A percentile compares a stretch with the other conserved stretches of the same genome.
These are phyloP conservation scores for Charanyca ferruginea DNA, from an alignment of 2,888 invertebrate species.

Conservation along the genomic window DNA sequence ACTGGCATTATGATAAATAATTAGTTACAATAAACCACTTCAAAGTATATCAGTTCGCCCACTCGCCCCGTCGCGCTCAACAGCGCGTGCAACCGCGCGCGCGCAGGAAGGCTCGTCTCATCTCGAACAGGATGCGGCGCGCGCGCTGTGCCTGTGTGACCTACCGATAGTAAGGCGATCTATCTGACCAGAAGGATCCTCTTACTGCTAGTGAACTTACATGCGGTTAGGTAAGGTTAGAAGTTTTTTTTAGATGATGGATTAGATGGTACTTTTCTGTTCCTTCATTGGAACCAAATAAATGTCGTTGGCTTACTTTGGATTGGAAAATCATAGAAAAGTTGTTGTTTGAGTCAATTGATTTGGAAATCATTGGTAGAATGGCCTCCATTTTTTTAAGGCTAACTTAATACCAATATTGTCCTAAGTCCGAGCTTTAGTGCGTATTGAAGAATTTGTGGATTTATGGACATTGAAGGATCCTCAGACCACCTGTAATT, in stretches of 20 bases:
- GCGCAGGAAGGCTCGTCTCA: constrained; percentile 90
- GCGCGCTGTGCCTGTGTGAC: constrained; percentile 66
- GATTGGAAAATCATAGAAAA: too few relatives aligned
- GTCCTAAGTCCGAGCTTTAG: too few relatives aligned
- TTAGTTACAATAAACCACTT: constrained; percentile 11
- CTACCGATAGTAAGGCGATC: constrained; percentile 68
- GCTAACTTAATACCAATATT: too few relatives aligned
- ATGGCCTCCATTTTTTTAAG: too few relatives aligned
- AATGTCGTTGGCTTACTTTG: too few relatives aligned
- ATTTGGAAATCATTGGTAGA: too few relatives aligned
- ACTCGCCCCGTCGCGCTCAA: constrained; percentile 83
- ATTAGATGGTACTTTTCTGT: constrained; percentile 28
- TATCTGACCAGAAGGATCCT: constrained; percentile 74
- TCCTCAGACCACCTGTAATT: too few relatives aligned
- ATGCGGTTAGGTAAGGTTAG: constrained; percentile 48
- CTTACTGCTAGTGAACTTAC: constrained; percentile 76
- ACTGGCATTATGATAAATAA: neutral
- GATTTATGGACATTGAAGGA: too few relatives aligned
- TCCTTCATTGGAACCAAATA: neutral
- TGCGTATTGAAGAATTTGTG: too few relatives aligned
- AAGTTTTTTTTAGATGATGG: constrained; percentile 25
- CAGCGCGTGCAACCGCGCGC: constrained; percentile 89
- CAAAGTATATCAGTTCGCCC: constrained; percentile 16
- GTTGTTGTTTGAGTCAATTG: too few relatives aligned
- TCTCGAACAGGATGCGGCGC: constrained; percentile 90